Conservation (phyloP, 2,113 vertebrate genomes). For the Vombatus ursinus region DNA sequence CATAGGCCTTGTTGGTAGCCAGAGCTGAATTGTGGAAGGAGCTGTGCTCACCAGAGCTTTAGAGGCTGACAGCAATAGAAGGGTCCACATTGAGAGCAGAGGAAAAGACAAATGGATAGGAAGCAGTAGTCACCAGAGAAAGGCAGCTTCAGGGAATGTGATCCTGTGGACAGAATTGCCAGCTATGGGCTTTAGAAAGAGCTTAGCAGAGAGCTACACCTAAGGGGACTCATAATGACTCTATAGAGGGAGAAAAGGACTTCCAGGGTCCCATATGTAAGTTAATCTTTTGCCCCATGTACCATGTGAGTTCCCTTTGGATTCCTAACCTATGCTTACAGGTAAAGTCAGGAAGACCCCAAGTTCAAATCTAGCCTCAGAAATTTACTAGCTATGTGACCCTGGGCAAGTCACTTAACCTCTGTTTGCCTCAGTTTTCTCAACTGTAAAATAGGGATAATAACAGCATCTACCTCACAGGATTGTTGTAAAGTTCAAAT, state of each 20-base stretch:
- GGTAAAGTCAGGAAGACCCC: neutral
- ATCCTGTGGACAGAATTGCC: neutral
- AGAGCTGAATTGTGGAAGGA: neutral
- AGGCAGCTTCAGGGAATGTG: neutral
- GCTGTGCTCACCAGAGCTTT: neutral
- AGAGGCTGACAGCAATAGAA: neutral
- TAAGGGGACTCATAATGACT: neutral
- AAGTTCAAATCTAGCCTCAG: neutral
- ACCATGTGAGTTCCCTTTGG: neutral
- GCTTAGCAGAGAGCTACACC: neutral
- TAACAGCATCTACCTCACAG: neutral
- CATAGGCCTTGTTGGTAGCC: neutral
- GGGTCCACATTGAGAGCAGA: neutral
- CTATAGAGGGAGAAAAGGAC: neutral
- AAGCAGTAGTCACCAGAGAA: neutral
- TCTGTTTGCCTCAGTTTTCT: too few species aligned
- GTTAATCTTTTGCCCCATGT: neutral
- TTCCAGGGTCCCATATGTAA: neutral
- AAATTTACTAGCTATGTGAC: neutral
- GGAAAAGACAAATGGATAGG: neutral
- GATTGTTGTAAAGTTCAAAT: neutral
- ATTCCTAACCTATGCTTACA: neutral
- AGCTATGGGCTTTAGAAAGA: neutral
- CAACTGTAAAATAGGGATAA: neutral
- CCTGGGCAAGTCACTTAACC: neutral